These are phyloP conservation scores for Epirrhoe alternata DNA, from an alignment of 2,888 invertebrate species.

Conservation along the genomic window DNA sequence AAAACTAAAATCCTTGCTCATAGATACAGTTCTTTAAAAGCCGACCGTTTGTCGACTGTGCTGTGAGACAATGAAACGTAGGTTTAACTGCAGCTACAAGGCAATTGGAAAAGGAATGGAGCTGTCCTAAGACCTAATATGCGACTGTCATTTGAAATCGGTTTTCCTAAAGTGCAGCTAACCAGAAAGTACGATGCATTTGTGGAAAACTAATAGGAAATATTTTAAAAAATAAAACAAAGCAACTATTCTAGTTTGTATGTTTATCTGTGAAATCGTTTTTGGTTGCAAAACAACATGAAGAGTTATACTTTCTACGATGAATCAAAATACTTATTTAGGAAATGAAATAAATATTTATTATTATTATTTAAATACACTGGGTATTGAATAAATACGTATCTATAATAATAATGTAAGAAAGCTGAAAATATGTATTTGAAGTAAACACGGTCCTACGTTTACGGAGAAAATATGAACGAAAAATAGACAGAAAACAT, in stretches of 20 bases:
- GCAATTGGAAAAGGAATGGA: slow-evolving; percentile 18
- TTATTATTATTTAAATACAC: no score
- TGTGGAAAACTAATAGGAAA: background rate
- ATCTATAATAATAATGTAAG: background rate
- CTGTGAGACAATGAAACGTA: background rate
- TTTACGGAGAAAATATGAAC: slow-evolving; percentile 2
- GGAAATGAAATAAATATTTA: no score
- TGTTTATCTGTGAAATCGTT: no score
- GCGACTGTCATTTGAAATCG: slow-evolving; percentile 2
- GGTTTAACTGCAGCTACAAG: slow-evolving; percentile 4
- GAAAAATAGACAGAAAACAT: slow-evolving; percentile 18
- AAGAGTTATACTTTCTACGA: no score
- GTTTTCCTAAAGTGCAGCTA: slow-evolving; percentile 1
- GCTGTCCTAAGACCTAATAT: slow-evolving; percentile 14
- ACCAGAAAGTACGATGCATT: background rate
- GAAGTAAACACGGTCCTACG: background rate
- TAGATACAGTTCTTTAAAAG: background rate
- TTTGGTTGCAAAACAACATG: no score
- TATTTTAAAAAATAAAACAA: background rate
- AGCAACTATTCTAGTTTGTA: background rate
- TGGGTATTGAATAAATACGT: no score
- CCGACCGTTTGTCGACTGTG: background rate
- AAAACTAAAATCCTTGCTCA: no score
- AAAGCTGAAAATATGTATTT: background rate
- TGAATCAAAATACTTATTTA: no score